Percentiles rank a stretch among this genome's conserved stretches.
These are phyloP conservation scores for Plestiodon gilberti DNA, from an alignment of 2,113 vertebrate genomes.

Conservation along the genomic window DNA sequence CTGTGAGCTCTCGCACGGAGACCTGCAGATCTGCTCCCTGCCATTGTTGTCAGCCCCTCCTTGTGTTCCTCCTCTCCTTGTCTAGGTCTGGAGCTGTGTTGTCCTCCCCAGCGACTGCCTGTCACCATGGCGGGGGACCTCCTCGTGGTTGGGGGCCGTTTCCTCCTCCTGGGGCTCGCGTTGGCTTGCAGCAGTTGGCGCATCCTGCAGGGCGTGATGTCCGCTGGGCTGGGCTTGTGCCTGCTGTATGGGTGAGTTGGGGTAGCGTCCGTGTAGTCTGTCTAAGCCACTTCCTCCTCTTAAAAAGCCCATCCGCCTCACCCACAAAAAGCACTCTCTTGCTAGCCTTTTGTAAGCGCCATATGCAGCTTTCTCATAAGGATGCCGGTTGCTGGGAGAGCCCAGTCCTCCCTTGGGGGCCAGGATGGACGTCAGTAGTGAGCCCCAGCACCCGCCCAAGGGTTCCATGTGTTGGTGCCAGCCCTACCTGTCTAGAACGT, in stretches of 20 bases:
- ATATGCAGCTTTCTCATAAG: not conserved
- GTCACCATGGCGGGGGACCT: conserved; percentile 83
- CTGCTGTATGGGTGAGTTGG: conserved; percentile 82
- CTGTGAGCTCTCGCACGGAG: no score
- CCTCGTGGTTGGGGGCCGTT: conserved; percentile 82
- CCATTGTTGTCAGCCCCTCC: not conserved
- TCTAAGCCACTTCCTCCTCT: not conserved
- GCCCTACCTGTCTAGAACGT: no score
- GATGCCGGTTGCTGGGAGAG: not conserved
- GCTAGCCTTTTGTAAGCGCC: not conserved
- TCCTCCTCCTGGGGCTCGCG: conserved; percentile 86
- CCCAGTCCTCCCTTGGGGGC: no score
- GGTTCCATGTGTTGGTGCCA: no score
- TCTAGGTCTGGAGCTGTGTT: conserved; percentile 88
- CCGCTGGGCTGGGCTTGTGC: conserved; percentile 85
- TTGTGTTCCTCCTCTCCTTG: conserved; percentile 31
- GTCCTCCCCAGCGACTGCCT: conserved; percentile 83
- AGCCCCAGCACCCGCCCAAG: no score
- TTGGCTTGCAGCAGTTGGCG: conserved; percentile 87
- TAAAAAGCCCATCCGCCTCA: not conserved
- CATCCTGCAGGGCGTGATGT: conserved; percentile 84
- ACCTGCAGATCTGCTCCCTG: not conserved
- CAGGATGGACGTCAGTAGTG: no score
- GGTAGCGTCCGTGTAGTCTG: not conserved
- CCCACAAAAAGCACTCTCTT: not conserved